phyloP scores from a whole-genome alignment of 1,140 invertebrate genomes.

The Drosophila cardini region DNA sequence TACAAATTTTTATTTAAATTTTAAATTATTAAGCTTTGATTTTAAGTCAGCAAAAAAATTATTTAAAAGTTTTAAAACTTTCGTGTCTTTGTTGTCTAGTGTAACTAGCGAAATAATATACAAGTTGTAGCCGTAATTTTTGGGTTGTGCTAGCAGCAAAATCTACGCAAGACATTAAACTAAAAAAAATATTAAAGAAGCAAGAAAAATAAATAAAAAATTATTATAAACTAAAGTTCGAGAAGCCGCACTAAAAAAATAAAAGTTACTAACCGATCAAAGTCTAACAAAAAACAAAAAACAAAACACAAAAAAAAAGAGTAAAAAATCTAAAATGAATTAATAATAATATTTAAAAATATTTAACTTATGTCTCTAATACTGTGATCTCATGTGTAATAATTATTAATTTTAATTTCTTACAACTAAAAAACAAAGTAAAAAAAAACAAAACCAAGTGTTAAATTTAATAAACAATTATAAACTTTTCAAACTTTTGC shows the following conservation, averaged over 20 bases:
- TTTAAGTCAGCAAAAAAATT: background rate
- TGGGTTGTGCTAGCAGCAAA: slow-evolving; percentile 70
- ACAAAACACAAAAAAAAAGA: slow-evolving; percentile 23
- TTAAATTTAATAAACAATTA: slow-evolving; percentile 73
- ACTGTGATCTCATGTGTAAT: slow-evolving; percentile 85
- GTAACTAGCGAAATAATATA: slow-evolving; percentile 51
- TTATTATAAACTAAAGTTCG: slow-evolving; percentile 35
- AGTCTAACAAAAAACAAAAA: slow-evolving; percentile 56
- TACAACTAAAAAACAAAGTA: slow-evolving; percentile 56
- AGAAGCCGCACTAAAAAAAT: slow-evolving; percentile 25
- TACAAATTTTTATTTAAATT: background rate
- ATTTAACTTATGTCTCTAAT: slow-evolving; percentile 85
- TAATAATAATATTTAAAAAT: slow-evolving; percentile 65
- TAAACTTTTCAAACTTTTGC: slow-evolving; percentile 61
- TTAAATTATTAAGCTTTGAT: too few relatives aligned
- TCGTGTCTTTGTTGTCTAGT: slow-evolving; percentile 22
- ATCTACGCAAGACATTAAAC: slow-evolving; percentile 72
- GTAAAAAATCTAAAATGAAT: slow-evolving; percentile 32
- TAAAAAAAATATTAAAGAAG: slow-evolving; percentile 49
- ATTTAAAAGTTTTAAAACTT: background rate
- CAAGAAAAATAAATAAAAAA: slow-evolving; percentile 9
- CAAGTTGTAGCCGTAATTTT: slow-evolving; percentile 62
- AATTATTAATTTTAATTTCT: slow-evolving; percentile 84
- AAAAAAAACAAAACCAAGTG: slow-evolving; percentile 43
- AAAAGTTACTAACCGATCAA: slow-evolving; percentile 73